These are phyloP conservation scores for Drosophila pectinifera DNA, from an alignment of 1,140 invertebrate genomes.

Conservation along the genomic window DNA sequence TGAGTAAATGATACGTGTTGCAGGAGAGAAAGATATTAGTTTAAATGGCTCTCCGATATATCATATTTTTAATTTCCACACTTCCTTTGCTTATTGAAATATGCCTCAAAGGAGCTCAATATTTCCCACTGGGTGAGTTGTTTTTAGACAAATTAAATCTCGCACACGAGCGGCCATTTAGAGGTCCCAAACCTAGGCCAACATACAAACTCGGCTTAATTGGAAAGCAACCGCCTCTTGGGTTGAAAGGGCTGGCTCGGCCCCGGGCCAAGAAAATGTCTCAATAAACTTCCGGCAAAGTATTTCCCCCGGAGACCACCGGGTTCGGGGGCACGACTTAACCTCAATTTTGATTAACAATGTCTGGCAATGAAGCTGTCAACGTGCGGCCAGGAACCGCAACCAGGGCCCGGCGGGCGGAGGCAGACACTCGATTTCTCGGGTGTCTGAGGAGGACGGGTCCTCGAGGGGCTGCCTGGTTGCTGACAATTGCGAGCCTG, in stretches of 20 bases:
- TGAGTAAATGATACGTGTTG: too few species aligned
- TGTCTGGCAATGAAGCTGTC: constrained; percentile 80
- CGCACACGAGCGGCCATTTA: background rate
- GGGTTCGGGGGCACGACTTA: constrained; percentile 68
- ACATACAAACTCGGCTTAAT: constrained; percentile 66
- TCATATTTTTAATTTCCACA: too few species aligned
- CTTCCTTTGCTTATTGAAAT: too few species aligned
- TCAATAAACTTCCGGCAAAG: constrained; percentile 67
- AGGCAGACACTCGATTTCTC: constrained; percentile 6
- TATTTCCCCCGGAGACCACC: constrained; percentile 25
- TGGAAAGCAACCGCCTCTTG: constrained; percentile 44
- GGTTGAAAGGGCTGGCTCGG: constrained; percentile 7
- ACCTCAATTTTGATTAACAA: constrained; percentile 83
- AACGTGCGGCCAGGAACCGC: constrained; percentile 57
- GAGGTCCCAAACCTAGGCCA: constrained; percentile 43
- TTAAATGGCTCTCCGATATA: too few species aligned
- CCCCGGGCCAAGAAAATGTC: constrained; percentile 65
- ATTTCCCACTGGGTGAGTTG: background rate
- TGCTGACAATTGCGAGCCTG: constrained; percentile 48
- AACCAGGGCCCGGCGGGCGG: constrained; percentile 1
- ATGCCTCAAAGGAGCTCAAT: background rate
- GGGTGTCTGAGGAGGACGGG: constrained; percentile 2
- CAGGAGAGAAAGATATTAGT: too few species aligned
- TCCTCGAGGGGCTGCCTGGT: background rate
- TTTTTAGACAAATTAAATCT: background rate